Conservation (phyloP, 2,113 vertebrate genomes). For the Thryonomys swinderianus region DNA sequence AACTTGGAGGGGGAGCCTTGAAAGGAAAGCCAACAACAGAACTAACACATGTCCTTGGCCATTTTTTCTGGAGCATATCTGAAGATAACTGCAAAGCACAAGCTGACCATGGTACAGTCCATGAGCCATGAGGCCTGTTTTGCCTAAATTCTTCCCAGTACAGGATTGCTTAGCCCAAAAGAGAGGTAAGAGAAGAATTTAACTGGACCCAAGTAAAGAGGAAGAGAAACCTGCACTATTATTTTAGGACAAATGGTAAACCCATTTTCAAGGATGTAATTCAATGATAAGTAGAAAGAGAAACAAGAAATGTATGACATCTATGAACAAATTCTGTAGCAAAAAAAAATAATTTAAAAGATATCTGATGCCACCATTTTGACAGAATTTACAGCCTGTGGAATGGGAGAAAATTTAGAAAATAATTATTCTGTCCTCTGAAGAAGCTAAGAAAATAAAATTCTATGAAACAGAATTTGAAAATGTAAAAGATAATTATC, state of each 20-base stretch:
- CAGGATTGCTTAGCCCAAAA: not conserved
- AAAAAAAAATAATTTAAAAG: not conserved
- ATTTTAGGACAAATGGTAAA: not conserved
- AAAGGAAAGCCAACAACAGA: not conserved
- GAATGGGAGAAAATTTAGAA: not conserved
- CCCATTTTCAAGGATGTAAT: not conserved
- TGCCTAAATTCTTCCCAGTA: not conserved
- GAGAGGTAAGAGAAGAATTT: not conserved
- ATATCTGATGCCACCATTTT: not conserved
- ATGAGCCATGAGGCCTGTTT: not conserved
- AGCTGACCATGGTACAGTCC: not conserved
- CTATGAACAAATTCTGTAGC: not conserved
- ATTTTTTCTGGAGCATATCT: not conserved
- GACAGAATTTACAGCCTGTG: not conserved
- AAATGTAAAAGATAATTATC: not conserved
- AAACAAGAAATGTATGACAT: not conserved
- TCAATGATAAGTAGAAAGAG: not conserved
- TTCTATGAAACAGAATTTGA: not conserved
- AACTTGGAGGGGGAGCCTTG: not conserved
- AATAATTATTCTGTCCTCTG: not conserved
- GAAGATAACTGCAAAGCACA: not conserved
- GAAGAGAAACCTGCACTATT: not conserved
- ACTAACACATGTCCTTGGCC: not conserved
- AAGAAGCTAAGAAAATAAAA: not conserved
- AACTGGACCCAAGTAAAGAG: not conserved